phyloP scores from a whole-genome alignment of 2,888 invertebrate genomes.

The Hofmannophila pseudospretella region DNA sequence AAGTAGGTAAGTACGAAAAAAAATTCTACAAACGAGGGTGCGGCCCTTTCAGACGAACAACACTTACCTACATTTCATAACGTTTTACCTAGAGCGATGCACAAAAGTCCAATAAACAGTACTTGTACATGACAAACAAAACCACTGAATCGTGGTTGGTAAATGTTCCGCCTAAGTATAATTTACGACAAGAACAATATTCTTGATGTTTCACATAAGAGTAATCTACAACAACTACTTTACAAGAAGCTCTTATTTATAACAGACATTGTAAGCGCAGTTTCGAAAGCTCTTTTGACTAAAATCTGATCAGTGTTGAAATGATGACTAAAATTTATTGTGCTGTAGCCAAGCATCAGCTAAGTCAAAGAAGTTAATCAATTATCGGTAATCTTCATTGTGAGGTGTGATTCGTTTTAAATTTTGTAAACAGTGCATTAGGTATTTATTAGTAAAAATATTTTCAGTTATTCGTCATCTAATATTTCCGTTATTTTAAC shows the following conservation, averaged over 20 bases:
- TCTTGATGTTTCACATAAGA: slow-evolving; percentile 32
- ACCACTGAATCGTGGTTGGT: background rate
- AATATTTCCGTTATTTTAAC: background rate
- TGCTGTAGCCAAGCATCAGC: slow-evolving; percentile 10
- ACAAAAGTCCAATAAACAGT: background rate
- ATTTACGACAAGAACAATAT: slow-evolving; percentile 31
- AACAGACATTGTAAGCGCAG: slow-evolving; percentile 55
- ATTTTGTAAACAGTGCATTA: background rate
- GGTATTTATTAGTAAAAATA: background rate
- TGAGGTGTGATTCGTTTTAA: background rate
- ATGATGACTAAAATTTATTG: slow-evolving; percentile 4
- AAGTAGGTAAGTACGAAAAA: background rate
- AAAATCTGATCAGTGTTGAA: slow-evolving; percentile 22
- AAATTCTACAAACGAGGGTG: slow-evolving; percentile 3
- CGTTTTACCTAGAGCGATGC: background rate
- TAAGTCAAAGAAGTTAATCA: background rate
- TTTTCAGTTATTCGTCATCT: background rate
- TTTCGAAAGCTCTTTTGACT: slow-evolving; percentile 62
- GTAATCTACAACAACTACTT: slow-evolving; percentile 53
- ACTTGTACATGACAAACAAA: background rate
- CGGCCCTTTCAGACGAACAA: slow-evolving; percentile 3
- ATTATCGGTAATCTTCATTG: background rate
- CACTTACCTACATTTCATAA: slow-evolving; percentile 1
- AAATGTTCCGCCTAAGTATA: slow-evolving; percentile 28
- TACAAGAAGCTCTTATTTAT: slow-evolving; percentile 68